These are phyloP conservation scores for Odontomachus brunneus DNA, from an alignment of 1,140 invertebrate species.

Conservation along the genomic window DNA sequence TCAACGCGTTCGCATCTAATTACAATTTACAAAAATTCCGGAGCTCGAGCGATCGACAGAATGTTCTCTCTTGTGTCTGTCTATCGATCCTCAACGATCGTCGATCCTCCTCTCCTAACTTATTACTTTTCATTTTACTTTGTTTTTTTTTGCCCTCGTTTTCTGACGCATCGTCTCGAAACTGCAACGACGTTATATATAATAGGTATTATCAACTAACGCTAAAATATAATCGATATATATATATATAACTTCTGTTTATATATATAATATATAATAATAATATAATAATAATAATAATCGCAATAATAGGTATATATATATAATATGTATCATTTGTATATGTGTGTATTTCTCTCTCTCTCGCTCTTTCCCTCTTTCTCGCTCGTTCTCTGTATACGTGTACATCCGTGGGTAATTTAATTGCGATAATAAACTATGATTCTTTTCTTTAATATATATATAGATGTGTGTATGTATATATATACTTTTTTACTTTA, in stretches of 20 bases:
- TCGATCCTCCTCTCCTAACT: not conserved
- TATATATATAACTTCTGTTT: slow-evolving; percentile 85
- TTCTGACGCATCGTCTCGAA: slow-evolving; percentile 80
- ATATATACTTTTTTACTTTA: slow-evolving; percentile 69
- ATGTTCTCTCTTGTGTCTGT: not conserved
- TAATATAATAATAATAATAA: slow-evolving; percentile 76
- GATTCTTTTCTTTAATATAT: slow-evolving; percentile 75
- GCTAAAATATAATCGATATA: slow-evolving; percentile 85
- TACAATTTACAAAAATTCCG: slow-evolving; percentile 79
- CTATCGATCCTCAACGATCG: slow-evolving; percentile 23
- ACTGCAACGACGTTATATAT: slow-evolving; percentile 83
- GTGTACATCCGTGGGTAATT: slow-evolving; percentile 70
- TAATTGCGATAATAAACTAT: slow-evolving; percentile 80
- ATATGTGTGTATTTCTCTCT: slow-evolving; percentile 52
- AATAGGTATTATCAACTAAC: slow-evolving; percentile 84
- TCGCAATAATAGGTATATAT: slow-evolving; percentile 70
- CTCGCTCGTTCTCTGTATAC: slow-evolving; percentile 68
- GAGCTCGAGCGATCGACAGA: slow-evolving; percentile 30
- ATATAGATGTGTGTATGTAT: slow-evolving; percentile 64
- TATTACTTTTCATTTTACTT: slow-evolving; percentile 22
- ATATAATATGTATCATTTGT: slow-evolving; percentile 53
- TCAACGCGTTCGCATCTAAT: slow-evolving; percentile 68
- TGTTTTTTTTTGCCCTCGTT: slow-evolving; percentile 69
- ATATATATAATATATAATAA: slow-evolving; percentile 81
- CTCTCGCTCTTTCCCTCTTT: slow-evolving; percentile 50